A percentile compares a stretch with the other conserved stretches of the same genome.
Evolutionary conservation across 1,140 invertebrate genomes (phyloP).

Genomic region (Cyclargus thomasi): DNA sequence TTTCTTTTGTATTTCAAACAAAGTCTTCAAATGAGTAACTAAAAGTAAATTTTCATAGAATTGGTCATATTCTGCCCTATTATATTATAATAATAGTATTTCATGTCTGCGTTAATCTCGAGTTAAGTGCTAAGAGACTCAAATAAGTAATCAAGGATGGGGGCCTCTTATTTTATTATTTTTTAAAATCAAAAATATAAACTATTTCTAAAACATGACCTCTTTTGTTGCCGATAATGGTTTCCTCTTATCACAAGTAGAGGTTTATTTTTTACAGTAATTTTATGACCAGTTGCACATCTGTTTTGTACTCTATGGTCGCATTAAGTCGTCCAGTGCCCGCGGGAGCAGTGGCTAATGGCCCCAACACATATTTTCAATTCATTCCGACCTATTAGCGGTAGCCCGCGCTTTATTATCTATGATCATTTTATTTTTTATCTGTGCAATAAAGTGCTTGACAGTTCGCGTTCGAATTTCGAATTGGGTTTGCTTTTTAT

Average conservation of each 20-base stretch:
- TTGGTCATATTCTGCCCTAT: no score
- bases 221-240: no score
- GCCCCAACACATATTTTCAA: slow-evolving; percentile 61
- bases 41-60: no score
- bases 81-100: no score
- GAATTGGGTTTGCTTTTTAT: background rate
- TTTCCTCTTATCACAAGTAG: no score
- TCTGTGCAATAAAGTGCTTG: background rate
- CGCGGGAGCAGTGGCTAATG: slow-evolving; percentile 56
- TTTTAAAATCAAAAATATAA: no score
- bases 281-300: slow-evolving; percentile 5
- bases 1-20: background rate
- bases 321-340: slow-evolving; percentile 43
- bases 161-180: no score
- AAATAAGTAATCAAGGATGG: no score
- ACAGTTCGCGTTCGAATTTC: background rate
- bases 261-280: background rate
- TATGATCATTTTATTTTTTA: slow-evolving; percentile 25
- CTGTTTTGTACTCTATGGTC: slow-evolving; percentile 29
- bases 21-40: background rate
- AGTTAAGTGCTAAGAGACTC: no score
- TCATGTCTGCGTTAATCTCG: no score
- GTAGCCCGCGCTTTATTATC: slow-evolving; percentile 30
- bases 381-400: slow-evolving; percentile 51
- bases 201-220: no score